Percentiles rank a stretch among this genome's conserved stretches.
Evolutionary conservation across 2,888 invertebrate species (phyloP).

Genomic region (Dendrolimus pini): DNA sequence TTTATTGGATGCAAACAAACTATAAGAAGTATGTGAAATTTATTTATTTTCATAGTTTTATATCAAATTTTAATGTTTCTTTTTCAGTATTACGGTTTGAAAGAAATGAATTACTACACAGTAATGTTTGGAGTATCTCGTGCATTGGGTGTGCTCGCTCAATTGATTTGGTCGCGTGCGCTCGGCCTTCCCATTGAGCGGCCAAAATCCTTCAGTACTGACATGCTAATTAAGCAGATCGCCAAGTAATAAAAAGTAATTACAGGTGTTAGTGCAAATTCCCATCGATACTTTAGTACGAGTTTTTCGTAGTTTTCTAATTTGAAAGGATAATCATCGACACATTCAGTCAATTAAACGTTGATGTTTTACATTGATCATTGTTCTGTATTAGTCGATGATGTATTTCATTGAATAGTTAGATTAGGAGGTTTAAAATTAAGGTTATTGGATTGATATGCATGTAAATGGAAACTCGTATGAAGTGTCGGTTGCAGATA

Average conservation of each 20-base stretch:
- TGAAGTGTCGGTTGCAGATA: too few relatives aligned
- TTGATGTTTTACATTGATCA: too few relatives aligned
- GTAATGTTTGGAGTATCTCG: slow-evolving; percentile 95
- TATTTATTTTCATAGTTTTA: too few relatives aligned
- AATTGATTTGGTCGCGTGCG: slow-evolving; percentile 91
- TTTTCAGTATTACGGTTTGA: slow-evolving; percentile 89
- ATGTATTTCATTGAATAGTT: too few relatives aligned
- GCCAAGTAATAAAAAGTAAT: slow-evolving; percentile 40
- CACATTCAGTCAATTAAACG: too few relatives aligned
- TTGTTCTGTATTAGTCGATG: too few relatives aligned
- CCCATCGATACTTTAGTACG: slow-evolving; percentile 11
- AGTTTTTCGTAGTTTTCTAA: slow-evolving; percentile 9
- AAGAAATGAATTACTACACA: slow-evolving; percentile 96
- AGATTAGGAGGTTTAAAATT: too few relatives aligned
- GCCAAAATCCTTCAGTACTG: slow-evolving; percentile 90
- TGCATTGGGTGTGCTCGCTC: slow-evolving; percentile 89
- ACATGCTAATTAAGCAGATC: slow-evolving; percentile 65
- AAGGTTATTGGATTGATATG: too few relatives aligned
- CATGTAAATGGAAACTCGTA: too few relatives aligned
- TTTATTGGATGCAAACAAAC: too few relatives aligned
- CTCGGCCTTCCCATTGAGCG: slow-evolving; percentile 90
- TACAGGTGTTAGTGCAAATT: neutral
- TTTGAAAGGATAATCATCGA: slow-evolving; percentile 6
- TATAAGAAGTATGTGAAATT: too few relatives aligned
- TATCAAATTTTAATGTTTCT: slow-evolving; percentile 18